Evolutionary conservation across 2,113 vertebrate genomes (phyloP).

Genomic region (Corvus moneduloides): DNA sequence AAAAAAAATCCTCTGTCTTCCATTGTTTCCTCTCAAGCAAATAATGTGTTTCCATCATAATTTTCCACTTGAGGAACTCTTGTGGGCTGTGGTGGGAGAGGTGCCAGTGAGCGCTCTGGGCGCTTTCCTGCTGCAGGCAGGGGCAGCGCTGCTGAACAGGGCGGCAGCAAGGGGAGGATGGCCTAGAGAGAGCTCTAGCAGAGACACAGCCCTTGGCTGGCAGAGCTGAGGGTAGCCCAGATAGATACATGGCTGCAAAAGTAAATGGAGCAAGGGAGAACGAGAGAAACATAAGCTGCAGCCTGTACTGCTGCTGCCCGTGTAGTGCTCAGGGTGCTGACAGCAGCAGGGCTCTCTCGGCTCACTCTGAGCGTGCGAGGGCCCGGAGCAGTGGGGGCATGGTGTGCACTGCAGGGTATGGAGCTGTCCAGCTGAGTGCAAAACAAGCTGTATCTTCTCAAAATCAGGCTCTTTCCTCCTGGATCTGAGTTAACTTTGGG

Average conservation of each 20-base stretch:
- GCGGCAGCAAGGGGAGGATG: no score
- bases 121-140: background rate
- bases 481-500: background rate
- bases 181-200: background rate
- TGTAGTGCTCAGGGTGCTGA: rapidly evolving
- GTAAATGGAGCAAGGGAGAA: background rate
- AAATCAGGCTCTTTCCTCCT: background rate
- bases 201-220: background rate
- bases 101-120: rapidly evolving
- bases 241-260: background rate
- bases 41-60: background rate
- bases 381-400: rapidly evolving
- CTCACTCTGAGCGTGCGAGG: rapidly evolving
- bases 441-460: background rate
- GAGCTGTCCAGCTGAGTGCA: background rate
- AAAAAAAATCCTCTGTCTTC: background rate
- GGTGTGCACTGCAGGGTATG: rapidly evolving
- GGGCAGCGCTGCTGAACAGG: rapidly evolving
- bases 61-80: background rate
- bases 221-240: background rate
- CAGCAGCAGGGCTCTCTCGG: rapidly evolving
- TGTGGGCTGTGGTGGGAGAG: background rate
- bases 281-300: rapidly evolving
- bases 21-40: background rate
- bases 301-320: background rate